These are phyloP conservation scores for Kryphioiulus occultus DNA, from an alignment of 2,888 invertebrate genomes.

Conservation along the genomic window DNA sequence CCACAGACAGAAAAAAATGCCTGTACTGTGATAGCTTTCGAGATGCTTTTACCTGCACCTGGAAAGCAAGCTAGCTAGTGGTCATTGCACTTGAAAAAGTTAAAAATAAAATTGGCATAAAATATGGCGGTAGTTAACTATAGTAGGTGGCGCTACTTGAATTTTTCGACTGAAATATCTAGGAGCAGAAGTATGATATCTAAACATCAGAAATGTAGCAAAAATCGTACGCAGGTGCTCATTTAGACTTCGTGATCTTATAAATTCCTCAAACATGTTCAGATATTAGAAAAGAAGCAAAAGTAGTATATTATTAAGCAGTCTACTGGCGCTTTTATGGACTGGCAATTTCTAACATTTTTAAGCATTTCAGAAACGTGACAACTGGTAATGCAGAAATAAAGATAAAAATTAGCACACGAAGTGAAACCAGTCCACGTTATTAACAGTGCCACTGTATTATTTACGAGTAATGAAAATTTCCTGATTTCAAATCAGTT, in stretches of 20 bases:
- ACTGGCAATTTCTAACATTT: not conserved
- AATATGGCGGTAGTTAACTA: not conserved
- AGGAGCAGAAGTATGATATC: not conserved
- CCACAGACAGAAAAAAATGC: not conserved
- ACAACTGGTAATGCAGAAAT: not conserved
- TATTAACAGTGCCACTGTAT: not conserved
- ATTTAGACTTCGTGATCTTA: not conserved
- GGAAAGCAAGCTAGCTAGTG: not conserved
- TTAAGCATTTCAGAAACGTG: not conserved
- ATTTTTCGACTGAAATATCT: not conserved
- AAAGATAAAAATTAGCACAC: not conserved
- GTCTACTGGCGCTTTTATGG: not conserved
- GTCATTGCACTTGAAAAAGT: slow-evolving; percentile 18
- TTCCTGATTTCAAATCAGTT: not conserved
- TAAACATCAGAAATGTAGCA: not conserved
- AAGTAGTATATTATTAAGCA: not conserved
- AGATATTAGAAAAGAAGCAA: not conserved
- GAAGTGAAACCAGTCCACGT: not conserved
- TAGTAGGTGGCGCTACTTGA: not conserved
- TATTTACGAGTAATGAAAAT: not conserved
- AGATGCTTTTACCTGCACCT: not conserved
- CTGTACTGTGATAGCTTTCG: not conserved
- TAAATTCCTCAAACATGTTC: not conserved
- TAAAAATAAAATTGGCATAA: slow-evolving; percentile 7
- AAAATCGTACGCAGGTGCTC: not conserved